Base-by-base conservation (phyloP, 2,113 vertebrate genomes). In the Gavia stellata region DNA sequence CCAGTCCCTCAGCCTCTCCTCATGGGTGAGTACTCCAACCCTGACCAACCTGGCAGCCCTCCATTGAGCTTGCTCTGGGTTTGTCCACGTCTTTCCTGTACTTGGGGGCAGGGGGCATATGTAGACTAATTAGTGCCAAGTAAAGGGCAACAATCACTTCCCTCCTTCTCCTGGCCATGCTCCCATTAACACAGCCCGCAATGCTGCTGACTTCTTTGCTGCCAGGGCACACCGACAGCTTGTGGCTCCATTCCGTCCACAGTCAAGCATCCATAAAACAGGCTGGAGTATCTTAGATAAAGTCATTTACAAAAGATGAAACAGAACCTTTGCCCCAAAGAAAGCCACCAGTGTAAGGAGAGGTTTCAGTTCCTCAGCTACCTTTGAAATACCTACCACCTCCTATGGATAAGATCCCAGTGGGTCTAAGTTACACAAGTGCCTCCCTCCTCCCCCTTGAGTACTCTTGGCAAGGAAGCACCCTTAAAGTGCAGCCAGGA, bases 381-480 rank as follows among this genome's bases (percentile, higher is more conserved):
- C 28, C 40, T 89, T 79, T 36, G 81, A 81, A 81, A 68, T 34
- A 33, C 29, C 23, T 58, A 36, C 10, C 34, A 16, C 7, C 7
- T 82, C 40, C 25, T 68, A 65, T 25, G 62, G 62, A 36, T 56
- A 93, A 44, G 18, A 72, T 80, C 71, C 53, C 82, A 80, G 19
- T 34, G 36, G 36, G 28, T 82, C 0, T 29, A 79, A 87, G 25
- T 66, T 66, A 71, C 33, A 50, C 12, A 75, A 77, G 16, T 25
- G 12, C 44, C 25, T 87, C 12, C 24, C 33, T 77, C 47, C 17
- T 67, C 18, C 8, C 58, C 36, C 17, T 58, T 58, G 7, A 80
- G 26, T 36, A 40, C 36, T 61, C 56, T 80, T 92, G 88, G 81
- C 91, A 95, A 94, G 95, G 92, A 95, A 92, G 50, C 34, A 79